Conservation (phyloP, 2,888 invertebrate species). For the Lingula anatina region DNA sequence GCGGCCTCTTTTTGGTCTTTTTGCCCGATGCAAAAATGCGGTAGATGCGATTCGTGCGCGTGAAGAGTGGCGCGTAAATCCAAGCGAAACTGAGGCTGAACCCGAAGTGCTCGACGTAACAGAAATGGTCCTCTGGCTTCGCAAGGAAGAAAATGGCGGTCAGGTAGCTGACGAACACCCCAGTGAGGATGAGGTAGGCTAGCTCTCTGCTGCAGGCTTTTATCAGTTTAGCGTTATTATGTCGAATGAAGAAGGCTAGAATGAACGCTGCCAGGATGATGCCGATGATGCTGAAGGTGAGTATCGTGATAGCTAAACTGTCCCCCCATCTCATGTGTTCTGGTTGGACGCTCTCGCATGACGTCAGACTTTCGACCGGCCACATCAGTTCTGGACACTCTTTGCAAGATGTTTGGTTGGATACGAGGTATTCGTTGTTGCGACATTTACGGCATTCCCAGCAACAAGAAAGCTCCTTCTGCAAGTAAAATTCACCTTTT, state of each 20-base stretch:
- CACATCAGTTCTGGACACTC: constrained; percentile 14
- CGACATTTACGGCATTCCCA: constrained; percentile 19
- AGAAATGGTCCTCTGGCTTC: constrained; percentile 23
- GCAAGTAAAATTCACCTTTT: constrained; percentile 6
- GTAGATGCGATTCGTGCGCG: constrained; percentile 18
- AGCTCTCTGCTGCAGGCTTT: constrained; percentile 42
- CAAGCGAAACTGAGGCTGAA: constrained; percentile 17
- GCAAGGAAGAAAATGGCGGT: constrained; percentile 30
- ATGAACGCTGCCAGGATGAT: constrained; percentile 1
- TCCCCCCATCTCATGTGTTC: constrained; percentile 3
- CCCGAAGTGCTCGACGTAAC: constrained; percentile 14
- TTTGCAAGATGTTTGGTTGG: constrained; percentile 12
- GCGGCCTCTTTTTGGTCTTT: not conserved
- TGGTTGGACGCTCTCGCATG: constrained; percentile 8
- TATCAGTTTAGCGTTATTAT: constrained; percentile 29
- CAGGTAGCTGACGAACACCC: constrained; percentile 28
- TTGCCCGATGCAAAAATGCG: too few relatives aligned
- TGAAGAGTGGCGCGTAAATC: constrained; percentile 21
- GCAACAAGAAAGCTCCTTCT: constrained; percentile 16
- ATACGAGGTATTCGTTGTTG: constrained; percentile 13
- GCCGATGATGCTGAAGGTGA: constrained; percentile 4
- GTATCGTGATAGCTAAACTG: constrained; percentile 6
- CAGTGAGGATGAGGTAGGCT: constrained; percentile 32
- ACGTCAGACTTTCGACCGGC: constrained; percentile 15
- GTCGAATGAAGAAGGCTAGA: constrained; percentile 6